A percentile compares a stretch with the other conserved stretches of the same genome.
Evolutionary conservation across 1,140 invertebrate species (phyloP).

Genomic region (Trichogramma pretiosum): DNA sequence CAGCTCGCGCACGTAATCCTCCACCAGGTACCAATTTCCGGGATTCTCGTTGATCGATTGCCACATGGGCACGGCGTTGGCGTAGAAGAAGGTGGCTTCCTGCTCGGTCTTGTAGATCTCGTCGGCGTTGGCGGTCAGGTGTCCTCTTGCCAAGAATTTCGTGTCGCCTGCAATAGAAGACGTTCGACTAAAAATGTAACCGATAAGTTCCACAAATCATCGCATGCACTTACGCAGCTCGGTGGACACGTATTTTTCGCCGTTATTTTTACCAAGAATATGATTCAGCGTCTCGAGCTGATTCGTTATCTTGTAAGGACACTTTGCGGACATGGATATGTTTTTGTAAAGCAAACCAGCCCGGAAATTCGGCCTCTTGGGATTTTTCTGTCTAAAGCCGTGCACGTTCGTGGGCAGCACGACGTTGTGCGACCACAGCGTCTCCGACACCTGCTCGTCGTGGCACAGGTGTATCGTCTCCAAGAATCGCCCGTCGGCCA

Average conservation of each 20-base stretch:
- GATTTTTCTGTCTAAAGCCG: neutral
- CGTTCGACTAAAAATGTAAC: neutral
- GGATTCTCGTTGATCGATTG: slow-evolving; percentile 37
- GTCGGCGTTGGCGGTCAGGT: slow-evolving; percentile 60
- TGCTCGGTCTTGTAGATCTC: slow-evolving; percentile 55
- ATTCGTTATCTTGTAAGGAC: slow-evolving; percentile 1
- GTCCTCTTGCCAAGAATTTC: slow-evolving; percentile 50
- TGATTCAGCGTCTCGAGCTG: neutral
- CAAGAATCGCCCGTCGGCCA: neutral
- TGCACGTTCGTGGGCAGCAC: neutral
- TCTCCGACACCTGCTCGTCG: neutral
- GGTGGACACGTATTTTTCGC: neutral
- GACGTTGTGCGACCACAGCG: slow-evolving; percentile 5
- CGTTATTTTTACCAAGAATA: neutral
- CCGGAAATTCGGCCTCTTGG: neutral
- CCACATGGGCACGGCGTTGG: slow-evolving; percentile 45
- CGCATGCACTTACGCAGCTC: neutral
- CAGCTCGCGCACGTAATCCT: slow-evolving; percentile 39
- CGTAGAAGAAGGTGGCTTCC: slow-evolving; percentile 56
- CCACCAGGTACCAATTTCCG: slow-evolving; percentile 53
- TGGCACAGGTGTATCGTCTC: slow-evolving; percentile 7
- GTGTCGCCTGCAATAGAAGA: neutral
- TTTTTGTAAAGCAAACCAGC: neutral
- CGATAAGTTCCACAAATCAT: neutral
- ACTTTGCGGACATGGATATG: slow-evolving; percentile 5